Percentiles rank a stretch among this genome's conserved stretches.
Evolutionary conservation across 2,888 invertebrate species (phyloP).

Genomic region (Lepeophtheirus nordmannii): DNA sequence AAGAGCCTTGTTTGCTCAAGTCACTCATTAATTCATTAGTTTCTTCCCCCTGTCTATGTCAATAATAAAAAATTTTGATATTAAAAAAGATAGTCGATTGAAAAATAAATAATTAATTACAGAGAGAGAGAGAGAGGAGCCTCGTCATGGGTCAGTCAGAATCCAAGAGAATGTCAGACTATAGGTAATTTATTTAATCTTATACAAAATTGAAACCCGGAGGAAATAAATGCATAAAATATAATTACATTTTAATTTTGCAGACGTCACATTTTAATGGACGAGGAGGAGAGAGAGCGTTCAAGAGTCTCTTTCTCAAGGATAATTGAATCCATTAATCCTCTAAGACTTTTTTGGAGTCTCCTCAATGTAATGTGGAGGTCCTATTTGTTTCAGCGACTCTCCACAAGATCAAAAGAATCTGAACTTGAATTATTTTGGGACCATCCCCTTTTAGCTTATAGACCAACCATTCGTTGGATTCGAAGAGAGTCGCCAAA

Average conservation of each 20-base stretch:
- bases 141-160: not conserved
- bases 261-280: not conserved
- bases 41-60: no score
- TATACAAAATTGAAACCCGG: not conserved
- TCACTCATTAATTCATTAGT: no score
- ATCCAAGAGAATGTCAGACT: not conserved
- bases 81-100: no score
- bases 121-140: no score
- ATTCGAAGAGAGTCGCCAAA: conserved; percentile 1
- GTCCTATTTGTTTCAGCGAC: not conserved
- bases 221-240: not conserved
- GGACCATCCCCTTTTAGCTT: not conserved
- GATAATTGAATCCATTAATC: not conserved
- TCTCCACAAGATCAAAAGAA: not conserved
- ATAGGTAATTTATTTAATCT: not conserved
- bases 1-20: no score
- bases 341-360: not conserved
- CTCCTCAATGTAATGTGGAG: not conserved
- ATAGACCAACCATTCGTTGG: conserved; percentile 1
- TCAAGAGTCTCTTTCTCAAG: not conserved
- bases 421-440: not conserved
- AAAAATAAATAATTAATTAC: no score
- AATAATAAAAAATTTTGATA: no score
- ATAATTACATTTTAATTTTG: not conserved
- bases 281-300: not conserved